Evolutionary conservation across 53 echinoderm and acorn worm species (phyloP).

Genomic region (Zoroaster sp.): DNA sequence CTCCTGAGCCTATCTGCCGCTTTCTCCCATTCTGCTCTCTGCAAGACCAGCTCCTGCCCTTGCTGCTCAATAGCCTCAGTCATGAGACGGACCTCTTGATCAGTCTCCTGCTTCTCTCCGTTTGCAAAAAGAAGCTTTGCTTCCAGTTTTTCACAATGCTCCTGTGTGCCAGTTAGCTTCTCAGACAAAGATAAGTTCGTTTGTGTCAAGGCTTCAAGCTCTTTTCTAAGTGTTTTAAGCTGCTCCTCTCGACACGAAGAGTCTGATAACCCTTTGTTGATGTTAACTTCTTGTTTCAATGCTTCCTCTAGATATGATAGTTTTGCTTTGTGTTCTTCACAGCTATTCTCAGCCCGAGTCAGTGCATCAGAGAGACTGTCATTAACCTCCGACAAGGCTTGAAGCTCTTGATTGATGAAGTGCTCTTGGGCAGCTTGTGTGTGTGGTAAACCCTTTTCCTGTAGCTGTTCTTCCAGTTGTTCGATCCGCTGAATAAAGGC

Average conservation of each 20-base stretch:
- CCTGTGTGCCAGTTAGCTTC: not conserved
- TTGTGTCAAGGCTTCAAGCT: not conserved
- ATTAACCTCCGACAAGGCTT: constrained; percentile 9
- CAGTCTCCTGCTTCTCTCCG: not conserved
- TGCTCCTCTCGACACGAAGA: not conserved
- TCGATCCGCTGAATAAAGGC: constrained; percentile 39
- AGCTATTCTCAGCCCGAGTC: not conserved
- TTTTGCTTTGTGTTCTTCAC: not conserved
- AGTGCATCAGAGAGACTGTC: not conserved
- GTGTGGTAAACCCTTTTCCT: not conserved
- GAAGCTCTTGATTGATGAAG: not conserved
- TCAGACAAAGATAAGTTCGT: not conserved
- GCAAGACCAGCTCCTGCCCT: not conserved
- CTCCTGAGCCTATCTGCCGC: not conserved
- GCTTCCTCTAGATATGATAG: not conserved
- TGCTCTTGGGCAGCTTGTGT: not conserved
- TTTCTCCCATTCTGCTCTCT: constrained; percentile 8
- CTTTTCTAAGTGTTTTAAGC: not conserved
- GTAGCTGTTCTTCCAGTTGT: constrained; percentile 2
- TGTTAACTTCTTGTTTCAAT: not conserved
- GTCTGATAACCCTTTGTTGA: not conserved
- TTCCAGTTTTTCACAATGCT: constrained; percentile 1
- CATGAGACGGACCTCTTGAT: not conserved
- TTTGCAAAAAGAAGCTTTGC: not conserved
- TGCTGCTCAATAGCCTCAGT: constrained; percentile 1